Conservation (phyloP, 2,113 vertebrate species). For the Megaleporinus macrocephalus region DNA sequence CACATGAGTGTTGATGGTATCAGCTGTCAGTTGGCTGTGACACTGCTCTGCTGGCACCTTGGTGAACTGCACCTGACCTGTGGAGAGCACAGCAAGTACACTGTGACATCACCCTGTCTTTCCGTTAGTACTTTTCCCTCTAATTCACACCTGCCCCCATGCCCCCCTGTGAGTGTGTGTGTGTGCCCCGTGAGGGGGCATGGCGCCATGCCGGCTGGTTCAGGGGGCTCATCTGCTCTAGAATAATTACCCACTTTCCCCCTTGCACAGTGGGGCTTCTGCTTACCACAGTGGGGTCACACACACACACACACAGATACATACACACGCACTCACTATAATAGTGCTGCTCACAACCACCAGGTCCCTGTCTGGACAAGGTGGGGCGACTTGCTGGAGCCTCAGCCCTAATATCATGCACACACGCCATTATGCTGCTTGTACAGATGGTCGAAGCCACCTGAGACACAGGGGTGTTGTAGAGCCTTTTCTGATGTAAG, state of each 20-base stretch:
- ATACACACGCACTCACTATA: conserved; percentile 32
- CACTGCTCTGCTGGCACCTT: conserved; percentile 21
- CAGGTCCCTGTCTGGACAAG: conserved; percentile 23
- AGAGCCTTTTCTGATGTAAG: conserved; percentile 44
- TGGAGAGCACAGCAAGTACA: conserved; percentile 26
- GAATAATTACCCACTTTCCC: conserved; percentile 71
- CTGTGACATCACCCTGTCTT: conserved; percentile 80
- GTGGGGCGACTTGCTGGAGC: conserved; percentile 26
- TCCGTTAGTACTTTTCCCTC: conserved; percentile 72
- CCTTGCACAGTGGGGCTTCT: conserved; percentile 55
- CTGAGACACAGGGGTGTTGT: conserved; percentile 49
- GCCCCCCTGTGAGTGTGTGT: conserved; percentile 67
- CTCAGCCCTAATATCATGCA: neutral
- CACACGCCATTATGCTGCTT: conserved; percentile 35
- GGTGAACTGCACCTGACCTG: conserved; percentile 40
- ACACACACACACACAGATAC: conserved; percentile 37
- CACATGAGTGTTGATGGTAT: neutral
- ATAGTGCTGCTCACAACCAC: conserved; percentile 25
- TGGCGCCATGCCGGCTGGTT: conserved; percentile 71
- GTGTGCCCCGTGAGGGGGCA: conserved; percentile 67
- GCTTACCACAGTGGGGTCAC: conserved; percentile 50
- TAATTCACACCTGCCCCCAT: conserved; percentile 70
- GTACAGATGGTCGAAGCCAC: conserved; percentile 51
- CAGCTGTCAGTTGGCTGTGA: conserved; percentile 6
- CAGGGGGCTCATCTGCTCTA: conserved; percentile 72